Base-by-base conservation (phyloP, 2,797 vertebrate genomes). In the Cottoperca gobio region DNA sequence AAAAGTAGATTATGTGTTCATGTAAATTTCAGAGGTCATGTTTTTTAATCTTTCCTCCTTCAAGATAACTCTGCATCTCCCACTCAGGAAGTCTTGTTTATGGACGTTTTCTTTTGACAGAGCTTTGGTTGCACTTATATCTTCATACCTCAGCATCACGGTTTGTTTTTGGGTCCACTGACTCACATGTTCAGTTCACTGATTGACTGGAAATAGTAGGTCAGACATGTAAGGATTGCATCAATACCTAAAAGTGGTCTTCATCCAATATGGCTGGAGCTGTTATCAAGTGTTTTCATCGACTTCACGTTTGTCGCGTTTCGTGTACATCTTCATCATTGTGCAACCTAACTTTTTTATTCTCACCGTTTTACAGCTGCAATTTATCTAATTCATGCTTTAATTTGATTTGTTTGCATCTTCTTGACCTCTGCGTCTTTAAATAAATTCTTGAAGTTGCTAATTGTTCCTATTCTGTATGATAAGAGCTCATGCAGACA, bases 21-120 rank as follows among this genome's bases (percentile, higher is more conserved):
- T 81, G 46, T 86, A 64, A 42, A 74, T 84, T 83, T 86, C 85
- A 88, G 76, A 81, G 87, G 83, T 91, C 86, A 73, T 9, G 35
- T 23, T 42, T 70, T 59, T 70, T 84, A 88, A 89, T 88, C 85
- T 81, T 45, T 55, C 12, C 64, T 42, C 46, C 35, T 53, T 82
- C 11, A 78, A 84, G 88, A 89, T 87, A 84, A 76, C 43, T 11
- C 6, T 17, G 6, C 31, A 59, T 77, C 64, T 75, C 71, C 28
- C 66, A 63, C 55, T 57, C 11, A 49, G 70, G 68, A 81, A 65
- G 81, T 79, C 83, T 70, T 8, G 14, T 78, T 68, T 73, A 42
- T 28, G 23, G 43, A 70, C 5, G 13, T 60, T 75, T 76, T 75
- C 42, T n/a, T n/a, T n/a, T 61, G 50, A 77, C 46, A 12, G 23